Base-by-base conservation (phyloP, 2,113 vertebrate species). In the Sakesphorus luctuosus region DNA sequence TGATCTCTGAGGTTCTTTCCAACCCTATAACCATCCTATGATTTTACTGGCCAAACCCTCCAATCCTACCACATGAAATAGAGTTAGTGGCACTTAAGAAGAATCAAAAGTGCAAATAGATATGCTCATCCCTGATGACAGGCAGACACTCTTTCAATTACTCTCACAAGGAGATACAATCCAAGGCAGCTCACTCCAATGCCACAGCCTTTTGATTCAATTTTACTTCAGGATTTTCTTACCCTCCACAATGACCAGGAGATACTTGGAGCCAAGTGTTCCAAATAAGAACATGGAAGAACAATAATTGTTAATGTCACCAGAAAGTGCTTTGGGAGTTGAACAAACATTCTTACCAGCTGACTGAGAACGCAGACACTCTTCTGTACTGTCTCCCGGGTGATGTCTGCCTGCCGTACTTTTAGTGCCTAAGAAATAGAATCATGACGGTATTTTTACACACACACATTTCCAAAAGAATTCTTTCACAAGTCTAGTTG, bases 311-410 rank as follows among this genome's bases (percentile, higher is more conserved):
- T 44, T 47, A 83, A 33, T 21, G 38, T 33, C 56, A 38, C 33
- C 26, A 65, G 8, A 33, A 85, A 67, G 33, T 8, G 29, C 26
- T 89, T 58, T 35, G 40, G 18, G 56, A 93, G 31, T 71, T 67
- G 44, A 87, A 40, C 8, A 38, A 84, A 26, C 10, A n/a, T 53
- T 98, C 99, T 99, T 98, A 99, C 99, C 99, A 99, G 98, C 97
- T 98, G 98, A 93, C 99, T 99, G 93, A 99, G 98, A 93, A 99
- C 99, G 95, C 99, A 99, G 75, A 99, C 99, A 72, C 99, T 99
- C 97, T 99, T 99, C 98, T 99, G 99, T 53, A 99, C 99, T 0
- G 99, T 99, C 97, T 99, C 99, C 89, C 99, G 98, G 95, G 99
- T 99, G 96, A 99, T 93, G 82, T 99, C 99, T 18, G 99, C 99